Evolutionary conservation across 2,113 vertebrate species (phyloP).

Genomic region (Barbus barbus): DNA sequence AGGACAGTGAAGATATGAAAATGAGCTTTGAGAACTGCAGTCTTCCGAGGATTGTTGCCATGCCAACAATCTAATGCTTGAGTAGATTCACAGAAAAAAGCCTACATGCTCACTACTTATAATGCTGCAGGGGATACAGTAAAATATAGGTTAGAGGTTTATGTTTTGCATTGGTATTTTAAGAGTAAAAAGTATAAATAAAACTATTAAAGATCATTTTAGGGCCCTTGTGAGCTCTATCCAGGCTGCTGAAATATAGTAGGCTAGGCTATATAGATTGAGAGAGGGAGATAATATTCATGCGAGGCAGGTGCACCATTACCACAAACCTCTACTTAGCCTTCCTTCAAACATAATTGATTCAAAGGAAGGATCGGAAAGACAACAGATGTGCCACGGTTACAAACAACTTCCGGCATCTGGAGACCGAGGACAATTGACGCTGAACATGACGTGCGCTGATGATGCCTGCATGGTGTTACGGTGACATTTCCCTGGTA

Average conservation of each 20-base stretch:
- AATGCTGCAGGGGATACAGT: background rate
- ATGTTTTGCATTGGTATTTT: background rate
- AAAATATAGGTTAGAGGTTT: background rate
- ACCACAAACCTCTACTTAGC: background rate
- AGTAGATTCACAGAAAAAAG: background rate
- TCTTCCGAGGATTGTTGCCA: slow-evolving; percentile 27
- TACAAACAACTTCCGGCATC: slow-evolving; percentile 20
- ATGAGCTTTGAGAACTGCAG: slow-evolving; percentile 3
- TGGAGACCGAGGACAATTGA: background rate
- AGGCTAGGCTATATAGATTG: background rate
- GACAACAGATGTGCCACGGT: background rate
- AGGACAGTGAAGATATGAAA: slow-evolving; percentile 31
- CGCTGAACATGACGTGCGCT: slow-evolving; percentile 8
- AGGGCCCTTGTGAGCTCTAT: slow-evolving; percentile 48
- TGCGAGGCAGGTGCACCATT: background rate
- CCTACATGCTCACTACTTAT: background rate
- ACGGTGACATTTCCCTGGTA: background rate
- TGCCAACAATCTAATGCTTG: slow-evolving; percentile 25
- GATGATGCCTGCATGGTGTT: slow-evolving; percentile 14
- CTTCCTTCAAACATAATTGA: background rate
- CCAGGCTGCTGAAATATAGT: slow-evolving; percentile 58
- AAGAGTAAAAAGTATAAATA: background rate
- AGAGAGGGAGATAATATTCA: background rate
- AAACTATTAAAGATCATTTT: background rate
- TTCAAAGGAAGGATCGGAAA: background rate